phyloP scores from a whole-genome alignment of 2,113 vertebrate species.

The Plotosus lineatus region DNA sequence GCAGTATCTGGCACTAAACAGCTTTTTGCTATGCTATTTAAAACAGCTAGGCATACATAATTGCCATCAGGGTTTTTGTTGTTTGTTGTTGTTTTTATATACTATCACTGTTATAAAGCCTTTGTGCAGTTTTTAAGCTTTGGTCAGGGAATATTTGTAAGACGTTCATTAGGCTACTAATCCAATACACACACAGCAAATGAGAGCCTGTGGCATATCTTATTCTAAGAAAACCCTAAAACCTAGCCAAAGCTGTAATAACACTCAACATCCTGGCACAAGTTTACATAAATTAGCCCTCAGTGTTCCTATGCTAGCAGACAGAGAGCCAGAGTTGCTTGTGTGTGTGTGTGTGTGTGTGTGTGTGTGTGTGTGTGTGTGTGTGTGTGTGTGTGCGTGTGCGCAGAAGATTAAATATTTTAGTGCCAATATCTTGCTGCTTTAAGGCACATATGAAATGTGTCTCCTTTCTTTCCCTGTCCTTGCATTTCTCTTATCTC shows the following conservation, averaged over 20 bases:
- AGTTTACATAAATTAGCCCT: slow-evolving; percentile 78
- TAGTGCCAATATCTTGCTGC: slow-evolving; percentile 61
- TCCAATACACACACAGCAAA: slow-evolving; percentile 74
- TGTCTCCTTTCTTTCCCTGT: not conserved
- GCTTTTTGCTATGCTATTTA: slow-evolving; percentile 70
- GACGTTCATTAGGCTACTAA: slow-evolving; percentile 76
- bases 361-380: slow-evolving; percentile 65
- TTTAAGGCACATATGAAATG: slow-evolving; percentile 64
- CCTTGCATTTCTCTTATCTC: not conserved
- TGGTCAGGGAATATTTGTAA: slow-evolving; percentile 77
- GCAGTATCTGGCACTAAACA: slow-evolving; percentile 36
- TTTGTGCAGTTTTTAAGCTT: slow-evolving; percentile 76
- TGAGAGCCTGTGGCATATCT: slow-evolving; percentile 68
- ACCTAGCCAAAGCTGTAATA: slow-evolving; percentile 69
- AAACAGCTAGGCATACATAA: slow-evolving; percentile 69
- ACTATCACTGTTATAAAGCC: slow-evolving; percentile 63
- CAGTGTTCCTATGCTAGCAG: slow-evolving; percentile 66
- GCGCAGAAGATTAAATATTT: slow-evolving; percentile 71
- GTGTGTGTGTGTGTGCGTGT: slow-evolving; percentile 62
- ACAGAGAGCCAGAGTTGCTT: slow-evolving; percentile 64
- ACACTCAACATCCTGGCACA: slow-evolving; percentile 73
- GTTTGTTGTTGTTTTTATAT: no score
- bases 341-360: slow-evolving; percentile 65
- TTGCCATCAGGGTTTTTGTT: slow-evolving; percentile 66
- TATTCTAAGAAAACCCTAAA: slow-evolving; percentile 63